Conservation (phyloP, 2,797 vertebrate species). For the Jordanella pulchra region DNA sequence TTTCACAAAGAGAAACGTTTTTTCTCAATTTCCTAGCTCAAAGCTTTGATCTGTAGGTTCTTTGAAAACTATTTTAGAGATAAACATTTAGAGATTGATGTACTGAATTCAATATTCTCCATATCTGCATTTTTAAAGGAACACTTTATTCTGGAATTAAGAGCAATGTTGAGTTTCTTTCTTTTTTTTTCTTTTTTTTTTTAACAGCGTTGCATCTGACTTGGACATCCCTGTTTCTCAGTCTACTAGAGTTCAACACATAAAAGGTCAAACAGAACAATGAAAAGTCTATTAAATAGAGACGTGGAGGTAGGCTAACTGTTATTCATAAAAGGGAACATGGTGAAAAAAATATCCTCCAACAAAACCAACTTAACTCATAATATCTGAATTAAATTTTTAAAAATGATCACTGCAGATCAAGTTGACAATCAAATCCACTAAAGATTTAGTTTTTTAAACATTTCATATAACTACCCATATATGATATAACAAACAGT, state of each 20-base stretch:
- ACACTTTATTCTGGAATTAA: neutral
- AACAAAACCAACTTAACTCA: too few species aligned
- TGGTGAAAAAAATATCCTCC: neutral
- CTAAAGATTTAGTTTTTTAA: too few species aligned
- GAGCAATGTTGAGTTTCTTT: neutral
- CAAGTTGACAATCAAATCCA: too few species aligned
- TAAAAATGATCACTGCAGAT: too few species aligned
- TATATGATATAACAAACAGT: too few species aligned
- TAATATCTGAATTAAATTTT: too few species aligned
- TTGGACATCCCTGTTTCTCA: neutral
- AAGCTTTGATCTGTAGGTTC: constrained; percentile 13
- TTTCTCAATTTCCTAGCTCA: constrained; percentile 17
- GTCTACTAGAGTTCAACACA: neutral
- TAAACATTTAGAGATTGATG: constrained; percentile 1
- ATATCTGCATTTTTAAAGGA: neutral
- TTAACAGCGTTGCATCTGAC: neutral
- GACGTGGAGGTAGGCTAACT: neutral
- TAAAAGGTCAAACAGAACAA: neutral
- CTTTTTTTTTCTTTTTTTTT: neutral
- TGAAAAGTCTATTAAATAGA: neutral
- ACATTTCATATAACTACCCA: too few species aligned
- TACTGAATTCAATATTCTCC: neutral
- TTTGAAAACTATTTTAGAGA: neutral
- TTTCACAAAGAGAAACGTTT: constrained; percentile 8
- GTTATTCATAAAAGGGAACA: neutral